These are phyloP conservation scores for Ochropleura plecta DNA, from an alignment of 2,888 invertebrate genomes.

Conservation along the genomic window DNA sequence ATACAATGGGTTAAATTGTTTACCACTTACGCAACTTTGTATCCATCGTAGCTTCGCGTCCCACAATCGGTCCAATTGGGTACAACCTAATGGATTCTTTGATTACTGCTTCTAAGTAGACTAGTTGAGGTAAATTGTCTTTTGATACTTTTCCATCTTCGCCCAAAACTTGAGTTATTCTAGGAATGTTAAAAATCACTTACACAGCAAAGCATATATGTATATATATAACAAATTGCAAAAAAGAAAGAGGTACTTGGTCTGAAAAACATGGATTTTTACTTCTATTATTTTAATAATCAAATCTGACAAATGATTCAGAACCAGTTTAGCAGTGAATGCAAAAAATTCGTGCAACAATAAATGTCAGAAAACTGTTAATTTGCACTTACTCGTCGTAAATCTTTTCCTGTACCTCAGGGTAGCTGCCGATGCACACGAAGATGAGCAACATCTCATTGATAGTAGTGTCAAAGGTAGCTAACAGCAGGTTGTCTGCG, in stretches of 20 bases:
- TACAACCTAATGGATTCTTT: conserved; percentile 62
- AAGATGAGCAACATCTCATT: conserved; percentile 52
- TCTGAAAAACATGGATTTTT: neutral
- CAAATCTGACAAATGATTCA: no score
- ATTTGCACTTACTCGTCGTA: conserved; percentile 57
- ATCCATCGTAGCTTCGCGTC: conserved; percentile 38
- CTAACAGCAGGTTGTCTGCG: conserved; percentile 56
- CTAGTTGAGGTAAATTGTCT: conserved; percentile 44
- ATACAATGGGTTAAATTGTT: neutral
- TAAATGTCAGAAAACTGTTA: neutral
- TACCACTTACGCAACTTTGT: conserved; percentile 50
- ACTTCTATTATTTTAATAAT: no score
- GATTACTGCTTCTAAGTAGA: conserved; percentile 61
- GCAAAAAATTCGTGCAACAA: neutral
- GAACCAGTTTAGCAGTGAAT: neutral
- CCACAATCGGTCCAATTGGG: conserved; percentile 53
- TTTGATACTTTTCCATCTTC: conserved; percentile 34
- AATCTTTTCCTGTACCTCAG: conserved; percentile 57
- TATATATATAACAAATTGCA: neutral
- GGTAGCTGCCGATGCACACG: conserved; percentile 58
- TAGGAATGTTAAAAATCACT: conserved; percentile 1
- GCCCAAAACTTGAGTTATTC: conserved; percentile 50
- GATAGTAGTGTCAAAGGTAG: conserved; percentile 60
- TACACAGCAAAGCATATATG: neutral
- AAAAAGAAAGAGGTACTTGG: neutral